Evolutionary conservation across 2,888 invertebrate species (phyloP), one percentile per base, ranked within the genome.

Genomic region (Hypolimnas misippus): DNA sequence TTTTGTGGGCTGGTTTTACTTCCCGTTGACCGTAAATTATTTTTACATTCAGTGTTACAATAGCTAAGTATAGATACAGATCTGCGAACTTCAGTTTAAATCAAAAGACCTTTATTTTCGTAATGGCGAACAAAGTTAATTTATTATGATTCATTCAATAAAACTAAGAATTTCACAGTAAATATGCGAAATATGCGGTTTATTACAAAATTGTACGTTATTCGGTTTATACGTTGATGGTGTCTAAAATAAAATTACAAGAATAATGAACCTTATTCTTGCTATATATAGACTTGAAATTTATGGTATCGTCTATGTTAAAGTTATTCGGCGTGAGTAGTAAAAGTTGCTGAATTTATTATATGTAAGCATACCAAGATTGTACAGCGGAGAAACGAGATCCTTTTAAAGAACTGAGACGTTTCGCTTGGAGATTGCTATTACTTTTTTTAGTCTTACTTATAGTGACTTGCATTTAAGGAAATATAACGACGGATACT

Each of bases 361-460:
- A 7, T 31, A 31, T 31, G 31, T 31, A 6, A 31, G 8, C 10
- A 10, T 5, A 31, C 31, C 3, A 31, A 19, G 6, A 31, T 51
- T 51, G 31, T 31, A 17, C 16, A 31, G 51, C 31, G 10, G 10
- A 17, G 33, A 29, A 6, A 2, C 19, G 16, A 31, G 31, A 52
- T 19, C 12, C 19, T 12, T 52, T 52, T 35, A 35, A 33, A 52
- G 52, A 6, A n/a, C 19, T 19, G 6, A 14, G 3, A 52, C 12
- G 33, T 51, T 51, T 33, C 12, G 12, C 31, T 51, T 10, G n/a
- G 31, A 51, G 17, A 33, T 51, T 35, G 35, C 35, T 52, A 12
- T 52, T 52, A 16, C 14, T 52, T 52, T 52, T 52, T 52, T n/a
- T n/a, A 5, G 17, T 52, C 35, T 35, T 52, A 35, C 17, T 35